These are phyloP conservation scores for Cotesia typhae DNA, from an alignment of 1,140 invertebrate genomes.

Conservation along the genomic window DNA sequence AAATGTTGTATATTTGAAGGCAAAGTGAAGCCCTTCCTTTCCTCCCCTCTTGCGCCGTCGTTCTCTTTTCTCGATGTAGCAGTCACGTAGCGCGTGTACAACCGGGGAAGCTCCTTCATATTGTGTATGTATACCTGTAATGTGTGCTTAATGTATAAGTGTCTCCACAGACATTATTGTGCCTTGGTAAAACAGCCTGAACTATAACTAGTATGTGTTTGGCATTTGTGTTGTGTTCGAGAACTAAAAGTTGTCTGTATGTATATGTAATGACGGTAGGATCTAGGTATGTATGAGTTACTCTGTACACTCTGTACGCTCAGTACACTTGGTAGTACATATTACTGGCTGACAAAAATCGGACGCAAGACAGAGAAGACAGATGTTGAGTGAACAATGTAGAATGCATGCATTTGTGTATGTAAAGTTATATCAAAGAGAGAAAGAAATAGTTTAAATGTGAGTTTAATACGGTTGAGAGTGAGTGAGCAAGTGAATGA, in stretches of 20 bases:
- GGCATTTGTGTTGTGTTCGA: background rate
- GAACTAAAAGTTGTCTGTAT: background rate
- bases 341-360: slow-evolving; percentile 20
- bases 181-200: no score
- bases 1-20: background rate
- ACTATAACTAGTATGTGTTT: no score
- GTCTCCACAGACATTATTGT: no score
- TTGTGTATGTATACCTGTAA: slow-evolving; percentile 4
- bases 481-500: slow-evolving; percentile 40
- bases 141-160: background rate
- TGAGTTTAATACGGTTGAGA: background rate
- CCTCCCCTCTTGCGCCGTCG: background rate
- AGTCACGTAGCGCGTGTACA: slow-evolving; percentile 35
- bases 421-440: slow-evolving; percentile 28
- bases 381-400: slow-evolving; percentile 9
- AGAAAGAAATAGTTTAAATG: slow-evolving; percentile 29
- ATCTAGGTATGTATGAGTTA: background rate
- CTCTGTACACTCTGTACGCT: slow-evolving; percentile 12
- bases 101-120: slow-evolving; percentile 6
- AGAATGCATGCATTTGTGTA: slow-evolving; percentile 20
- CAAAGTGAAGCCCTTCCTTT: slow-evolving; percentile 1
- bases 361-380: slow-evolving; percentile 31
- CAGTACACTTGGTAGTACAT: background rate
- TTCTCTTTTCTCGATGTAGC: slow-evolving; percentile 21
- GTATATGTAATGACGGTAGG: background rate